Evolutionary conservation across 1,140 invertebrate species (phyloP).

Genomic region (Agrypnia vestita): DNA sequence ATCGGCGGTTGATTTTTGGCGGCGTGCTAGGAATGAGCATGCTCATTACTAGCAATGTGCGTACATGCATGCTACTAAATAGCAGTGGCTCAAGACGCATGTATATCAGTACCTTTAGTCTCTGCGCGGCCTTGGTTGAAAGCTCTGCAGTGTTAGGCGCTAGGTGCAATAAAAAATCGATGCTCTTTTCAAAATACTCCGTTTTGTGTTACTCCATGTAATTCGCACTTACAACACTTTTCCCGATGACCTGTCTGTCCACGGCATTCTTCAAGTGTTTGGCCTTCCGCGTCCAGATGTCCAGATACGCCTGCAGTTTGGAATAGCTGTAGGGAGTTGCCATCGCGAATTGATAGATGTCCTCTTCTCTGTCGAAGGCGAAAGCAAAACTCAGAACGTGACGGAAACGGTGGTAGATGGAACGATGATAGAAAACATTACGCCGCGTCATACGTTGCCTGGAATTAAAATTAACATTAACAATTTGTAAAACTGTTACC

Average conservation of each 20-base stretch:
- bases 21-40: no score
- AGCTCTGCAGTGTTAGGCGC: no score
- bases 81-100: no score
- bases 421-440: conserved; percentile 95
- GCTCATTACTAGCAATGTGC: no score
- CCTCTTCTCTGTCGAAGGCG: conserved; percentile 94
- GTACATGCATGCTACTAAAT: no score
- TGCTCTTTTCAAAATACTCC: no score
- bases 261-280: conserved; percentile 70
- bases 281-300: conserved; percentile 80
- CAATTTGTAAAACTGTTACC: no score
- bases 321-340: conserved; percentile 96
- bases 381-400: conserved; percentile 96
- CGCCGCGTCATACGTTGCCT: conserved; percentile 90
- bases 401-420: conserved; percentile 90
- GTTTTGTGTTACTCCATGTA: no score
- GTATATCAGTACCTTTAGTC: no score
- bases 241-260: conserved; percentile 80
- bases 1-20: no score
- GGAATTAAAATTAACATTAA: conserved; percentile 1
- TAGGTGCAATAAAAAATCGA: no score
- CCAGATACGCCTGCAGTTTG: conserved; percentile 88
- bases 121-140: no score
- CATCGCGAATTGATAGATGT: conserved; percentile 94
- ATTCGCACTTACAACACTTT: conserved; percentile 78